A percentile compares a stretch with the other conserved stretches of the same genome.
phyloP scores from a whole-genome alignment of 2,888 invertebrate species.

The Papilio elwesi region DNA sequence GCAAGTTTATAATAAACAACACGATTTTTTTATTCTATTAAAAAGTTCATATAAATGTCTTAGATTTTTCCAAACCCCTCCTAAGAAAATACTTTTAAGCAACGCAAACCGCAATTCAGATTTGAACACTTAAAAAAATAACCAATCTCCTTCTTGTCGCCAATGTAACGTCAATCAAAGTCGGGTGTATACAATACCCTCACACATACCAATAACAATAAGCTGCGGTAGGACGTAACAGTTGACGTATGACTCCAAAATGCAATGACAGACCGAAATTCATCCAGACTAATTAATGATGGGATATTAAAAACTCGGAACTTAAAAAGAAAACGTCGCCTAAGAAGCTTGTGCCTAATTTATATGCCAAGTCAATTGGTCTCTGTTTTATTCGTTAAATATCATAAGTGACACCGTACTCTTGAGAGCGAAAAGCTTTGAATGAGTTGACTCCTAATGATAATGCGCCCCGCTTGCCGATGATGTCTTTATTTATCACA shows the following conservation, averaged over 20 bases:
- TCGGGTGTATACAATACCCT: no score
- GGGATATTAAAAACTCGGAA: no score
- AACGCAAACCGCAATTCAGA: background rate
- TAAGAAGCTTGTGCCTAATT: background rate
- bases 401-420: background rate
- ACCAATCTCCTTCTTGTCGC: no score
- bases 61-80: no score
- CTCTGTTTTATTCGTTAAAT: background rate
- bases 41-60: background rate
- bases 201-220: no score
- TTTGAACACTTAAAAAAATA: no score
- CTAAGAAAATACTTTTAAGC: background rate
- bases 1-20: background rate
- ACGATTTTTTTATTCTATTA: background rate
- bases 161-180: no score
- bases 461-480: slow-evolving; percentile 15
- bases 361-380: background rate
- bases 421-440: slow-evolving; percentile 22
- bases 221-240: no score
- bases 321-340: background rate
- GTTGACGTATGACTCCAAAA: no score
- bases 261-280: no score
- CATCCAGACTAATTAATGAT: no score
- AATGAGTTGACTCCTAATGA: slow-evolving; percentile 24
- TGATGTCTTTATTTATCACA: slow-evolving; percentile 18